A percentile compares a stretch with the other conserved stretches of the same genome.
These are phyloP conservation scores for Globodera ellingtonae DNA, from an alignment of 1,140 invertebrate genomes.

Conservation along the genomic window DNA sequence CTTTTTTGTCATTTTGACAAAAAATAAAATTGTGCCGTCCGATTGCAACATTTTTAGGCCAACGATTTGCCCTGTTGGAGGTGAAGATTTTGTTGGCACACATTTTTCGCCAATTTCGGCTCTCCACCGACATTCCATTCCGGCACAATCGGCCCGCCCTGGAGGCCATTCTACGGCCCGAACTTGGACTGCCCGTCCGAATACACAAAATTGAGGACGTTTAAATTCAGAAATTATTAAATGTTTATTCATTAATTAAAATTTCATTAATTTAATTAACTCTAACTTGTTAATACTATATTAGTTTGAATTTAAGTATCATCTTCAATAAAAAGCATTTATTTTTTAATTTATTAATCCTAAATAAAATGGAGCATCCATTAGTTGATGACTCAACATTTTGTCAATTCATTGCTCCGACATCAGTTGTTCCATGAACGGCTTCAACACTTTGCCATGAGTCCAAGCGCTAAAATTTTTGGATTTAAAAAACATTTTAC, in stretches of 20 bases:
- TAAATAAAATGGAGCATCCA: too few species aligned
- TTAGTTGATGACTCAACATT: too few species aligned
- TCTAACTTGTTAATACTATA: too few species aligned
- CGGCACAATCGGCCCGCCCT: not conserved
- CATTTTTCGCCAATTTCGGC: conserved; percentile 76
- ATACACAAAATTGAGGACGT: conserved; percentile 4
- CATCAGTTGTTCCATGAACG: conserved; percentile 30
- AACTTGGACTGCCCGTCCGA: conserved; percentile 17
- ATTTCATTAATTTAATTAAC: too few species aligned
- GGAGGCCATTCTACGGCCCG: conserved; percentile 22
- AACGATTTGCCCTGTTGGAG: conserved; percentile 82
- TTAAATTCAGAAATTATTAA: not conserved
- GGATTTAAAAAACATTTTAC: not conserved
- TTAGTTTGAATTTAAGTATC: too few species aligned
- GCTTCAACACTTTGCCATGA: conserved; percentile 42
- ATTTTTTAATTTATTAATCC: too few species aligned
- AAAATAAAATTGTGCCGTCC: not conserved
- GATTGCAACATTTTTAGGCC: conserved; percentile 66
- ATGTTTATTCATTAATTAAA: not conserved
- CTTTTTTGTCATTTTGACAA: not conserved
- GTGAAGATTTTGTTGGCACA: conserved; percentile 81
- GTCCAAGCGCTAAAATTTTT: conserved; percentile 26
- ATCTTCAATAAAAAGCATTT: too few species aligned
- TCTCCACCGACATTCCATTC: conserved; percentile 14
- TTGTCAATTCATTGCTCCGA: too few species aligned